These are phyloP conservation scores for Sardina pilchardus DNA, from an alignment of 2,113 vertebrate genomes.

Conservation along the genomic window DNA sequence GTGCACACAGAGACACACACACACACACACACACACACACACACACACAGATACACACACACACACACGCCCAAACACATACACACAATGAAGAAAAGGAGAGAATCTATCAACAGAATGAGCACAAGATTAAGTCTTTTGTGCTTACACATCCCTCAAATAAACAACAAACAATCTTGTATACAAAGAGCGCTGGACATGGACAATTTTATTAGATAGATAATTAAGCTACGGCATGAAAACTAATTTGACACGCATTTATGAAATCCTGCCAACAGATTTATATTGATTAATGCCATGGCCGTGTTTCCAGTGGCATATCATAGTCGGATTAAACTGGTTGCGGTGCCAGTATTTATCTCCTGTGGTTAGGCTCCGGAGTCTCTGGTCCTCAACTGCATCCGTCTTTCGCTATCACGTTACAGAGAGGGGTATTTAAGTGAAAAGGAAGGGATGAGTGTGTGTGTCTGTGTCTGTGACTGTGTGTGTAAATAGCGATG, in stretches of 20 bases:
- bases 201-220: background rate
- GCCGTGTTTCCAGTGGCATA: background rate
- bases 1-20: no score
- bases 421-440: background rate
- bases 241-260: background rate
- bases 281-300: background rate
- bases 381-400: background rate
- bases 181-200: background rate
- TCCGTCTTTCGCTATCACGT: background rate
- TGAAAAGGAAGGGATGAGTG: conserved; percentile 51
- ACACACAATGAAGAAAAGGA: conserved; percentile 46
- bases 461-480: conserved; percentile 31
- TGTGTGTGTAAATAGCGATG: conserved; percentile 65
- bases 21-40: background rate
- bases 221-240: background rate
- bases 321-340: background rate
- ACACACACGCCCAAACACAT: conserved; percentile 34
- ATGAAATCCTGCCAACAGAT: background rate
- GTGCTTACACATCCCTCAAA: background rate
- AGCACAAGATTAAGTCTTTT: background rate
- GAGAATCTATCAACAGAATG: conserved; percentile 27
- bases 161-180: background rate
- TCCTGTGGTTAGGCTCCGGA: no score
- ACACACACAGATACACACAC: conserved; percentile 12
- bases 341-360: conserved; percentile 34